These are phyloP conservation scores for Clivina fossor DNA, from an alignment of 2,888 invertebrate species.

Conservation along the genomic window DNA sequence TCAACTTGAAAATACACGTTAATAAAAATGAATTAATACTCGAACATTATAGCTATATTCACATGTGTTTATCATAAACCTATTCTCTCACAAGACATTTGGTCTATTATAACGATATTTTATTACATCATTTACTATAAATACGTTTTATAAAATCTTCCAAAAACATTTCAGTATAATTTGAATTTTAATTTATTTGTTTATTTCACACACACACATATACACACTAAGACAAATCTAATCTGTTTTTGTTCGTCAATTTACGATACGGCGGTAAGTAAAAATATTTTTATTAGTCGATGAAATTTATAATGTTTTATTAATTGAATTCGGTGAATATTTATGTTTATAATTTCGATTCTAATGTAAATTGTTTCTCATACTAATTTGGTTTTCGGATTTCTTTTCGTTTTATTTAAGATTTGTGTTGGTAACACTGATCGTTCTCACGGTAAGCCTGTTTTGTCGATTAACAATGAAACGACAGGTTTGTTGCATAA, in stretches of 20 bases:
- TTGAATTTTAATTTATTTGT: constrained; percentile 30
- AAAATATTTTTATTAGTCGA: constrained; percentile 25
- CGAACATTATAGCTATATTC: constrained; percentile 3
- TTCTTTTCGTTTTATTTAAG: background rate
- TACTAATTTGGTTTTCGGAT: constrained; percentile 3
- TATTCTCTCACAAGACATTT: constrained; percentile 30
- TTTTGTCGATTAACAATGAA: constrained; percentile 13
- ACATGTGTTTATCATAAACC: constrained; percentile 26
- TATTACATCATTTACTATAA: constrained; percentile 32
- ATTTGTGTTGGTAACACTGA: constrained; percentile 9
- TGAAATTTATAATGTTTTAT: constrained; percentile 32
- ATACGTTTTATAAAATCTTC: constrained; percentile 30
- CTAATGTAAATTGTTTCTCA: constrained; percentile 2
- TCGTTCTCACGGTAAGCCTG: constrained; percentile 17
- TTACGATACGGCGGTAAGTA: constrained; percentile 22
- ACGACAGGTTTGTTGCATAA: constrained; percentile 20
- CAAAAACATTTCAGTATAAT: constrained; percentile 29
- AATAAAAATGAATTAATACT: constrained; percentile 24
- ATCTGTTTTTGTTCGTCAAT: constrained; percentile 26
- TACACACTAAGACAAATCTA: too few species aligned
- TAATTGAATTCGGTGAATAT: constrained; percentile 25
- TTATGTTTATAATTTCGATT: constrained; percentile 15
- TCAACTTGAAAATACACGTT: constrained; percentile 16
- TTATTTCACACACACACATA: too few species aligned
- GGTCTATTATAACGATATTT: constrained; percentile 28